Percentiles rank a stretch among this genome's conserved stretches.
phyloP scores from a whole-genome alignment of 2,888 invertebrate species.

The Catocala fraxini region DNA sequence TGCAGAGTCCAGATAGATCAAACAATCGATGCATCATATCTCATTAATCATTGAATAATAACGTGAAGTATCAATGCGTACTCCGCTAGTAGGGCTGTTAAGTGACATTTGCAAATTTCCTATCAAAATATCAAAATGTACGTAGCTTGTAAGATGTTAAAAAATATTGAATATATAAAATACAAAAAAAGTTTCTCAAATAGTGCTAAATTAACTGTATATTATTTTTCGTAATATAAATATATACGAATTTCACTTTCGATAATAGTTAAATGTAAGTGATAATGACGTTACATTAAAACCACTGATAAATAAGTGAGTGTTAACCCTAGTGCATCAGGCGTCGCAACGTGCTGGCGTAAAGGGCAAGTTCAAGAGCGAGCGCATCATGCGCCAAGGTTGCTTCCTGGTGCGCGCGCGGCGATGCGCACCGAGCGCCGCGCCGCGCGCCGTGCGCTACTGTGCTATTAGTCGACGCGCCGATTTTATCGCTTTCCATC shows the following conservation, averaged over 20 bases:
- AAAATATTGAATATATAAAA: too few species aligned
- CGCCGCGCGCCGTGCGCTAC: constrained; percentile 31
- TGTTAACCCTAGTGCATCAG: constrained; percentile 40
- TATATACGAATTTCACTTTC: background rate
- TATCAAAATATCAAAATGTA: background rate
- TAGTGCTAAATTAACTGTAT: too few species aligned
- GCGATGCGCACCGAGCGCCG: constrained; percentile 53
- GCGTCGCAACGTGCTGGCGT: constrained; percentile 49
- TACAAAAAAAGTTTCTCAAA: too few species aligned
- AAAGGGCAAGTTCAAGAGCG: constrained; percentile 83
- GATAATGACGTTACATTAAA: background rate
- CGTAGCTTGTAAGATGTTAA: too few species aligned
- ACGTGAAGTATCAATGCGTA: constrained; percentile 21
- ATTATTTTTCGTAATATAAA: too few species aligned
- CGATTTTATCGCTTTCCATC: constrained; percentile 17
- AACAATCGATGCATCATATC: constrained; percentile 41
- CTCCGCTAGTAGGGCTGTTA: constrained; percentile 25
- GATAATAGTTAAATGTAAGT: background rate
- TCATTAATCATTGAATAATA: constrained; percentile 39
- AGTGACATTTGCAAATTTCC: background rate
- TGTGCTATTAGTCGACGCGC: constrained; percentile 20
- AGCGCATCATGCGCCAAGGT: constrained; percentile 74
- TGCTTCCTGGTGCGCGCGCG: constrained; percentile 81
- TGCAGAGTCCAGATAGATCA: constrained; percentile 40
- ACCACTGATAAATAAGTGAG: background rate